Base-by-base conservation (phyloP, 2,113 vertebrate genomes). In the Otocyon megalotis region DNA sequence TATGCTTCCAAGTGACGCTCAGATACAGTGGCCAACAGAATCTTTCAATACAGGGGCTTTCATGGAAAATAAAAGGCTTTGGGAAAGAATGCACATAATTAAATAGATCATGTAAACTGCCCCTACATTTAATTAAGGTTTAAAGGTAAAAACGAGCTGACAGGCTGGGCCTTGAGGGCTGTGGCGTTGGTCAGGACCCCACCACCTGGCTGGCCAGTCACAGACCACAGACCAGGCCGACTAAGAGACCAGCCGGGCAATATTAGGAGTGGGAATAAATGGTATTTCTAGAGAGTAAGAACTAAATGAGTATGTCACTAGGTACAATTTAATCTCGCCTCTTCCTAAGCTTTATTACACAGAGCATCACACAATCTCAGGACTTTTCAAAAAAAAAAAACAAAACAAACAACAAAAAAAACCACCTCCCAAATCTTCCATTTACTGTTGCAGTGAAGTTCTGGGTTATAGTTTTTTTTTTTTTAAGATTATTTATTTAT, bases 31-130 rank as follows among this genome's bases (percentile, higher is more conserved):
- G 56, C 43, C 76, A 71, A 11, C 4, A 24, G 19, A 71, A 74
- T 14, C 50, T 98, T 91, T 63, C 24, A 76, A 63, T 81, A 76
- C 8, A 90, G 53, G 8, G 19, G 15, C 35, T 96, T 86, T 86
- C 65, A 79, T 3, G 5, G 43, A 96, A 89, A 96, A 88, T 74
- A 91, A 79, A 92, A 53, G 20, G 16, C 82, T 97, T 94, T 65
- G 28, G 92, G 32, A 84, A 94, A 93, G 69, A 92, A 58, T 32
- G 8, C 4, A 72, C 67, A 16, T 35, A 88, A 93, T 90, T 88
- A 94, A 92, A 62, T 63, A 69, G n/a, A n/a, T 90, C 76, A 77
- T 8, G 32, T 76, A 80, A 87, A 58, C 43, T 60, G 4, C 53
- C 63, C 43, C 81, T 54, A 60, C 28, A 54, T 76, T 94, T 90